Base-by-base conservation (phyloP, 2,888 invertebrate genomes). In the Monochamus alternatus region DNA sequence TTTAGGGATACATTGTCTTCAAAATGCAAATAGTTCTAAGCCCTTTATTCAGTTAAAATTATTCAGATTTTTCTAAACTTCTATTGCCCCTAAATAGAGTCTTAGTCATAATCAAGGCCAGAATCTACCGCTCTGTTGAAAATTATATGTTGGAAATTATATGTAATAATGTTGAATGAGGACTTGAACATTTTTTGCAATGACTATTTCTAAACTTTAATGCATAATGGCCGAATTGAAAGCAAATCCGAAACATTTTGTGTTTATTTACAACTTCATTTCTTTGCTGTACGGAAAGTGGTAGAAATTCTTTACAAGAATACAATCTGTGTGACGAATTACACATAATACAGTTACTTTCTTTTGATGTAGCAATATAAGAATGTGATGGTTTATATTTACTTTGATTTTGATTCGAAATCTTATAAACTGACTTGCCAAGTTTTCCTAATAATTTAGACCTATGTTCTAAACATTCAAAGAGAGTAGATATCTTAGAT, bases 191-290 rank as follows among this genome's bases (percentile, higher is more conserved):
- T 10, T 38, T 31, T 12, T 63, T 63, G 38, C 38, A 63, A 63
- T 63, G 62, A 32, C 62, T 38, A 9, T 38, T 3, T 63, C 38
- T 63, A 32, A 43, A 63, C 1, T 32, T 38, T 9, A 8, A 32
- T 12, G 38, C 38, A 63, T 44, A 64, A n/a, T 64, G 64, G 7
- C 64, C 64, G 38, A 8, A n/a, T 43, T 64, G 64, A 64, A 64
- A 44, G n/a, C 38, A 64, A 44, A 44, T 64, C 2, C 43, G n/a
- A 22, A 4, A 64, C 4, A 64, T 44, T 64, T 44, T 64, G 10
- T 64, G 64, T n/a, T 64, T 64, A 32, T 43, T 43, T 12, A 38
- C 43, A 38, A n/a, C 8, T 8, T 64, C 14, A 43, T 43, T n/a
- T 44, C 64, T 64, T n/a, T 64, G 64, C 3, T 4, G 12, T 64